These are phyloP conservation scores for Spinus pinus DNA, from an alignment of 2,797 vertebrate genomes.

Conservation along the genomic window DNA sequence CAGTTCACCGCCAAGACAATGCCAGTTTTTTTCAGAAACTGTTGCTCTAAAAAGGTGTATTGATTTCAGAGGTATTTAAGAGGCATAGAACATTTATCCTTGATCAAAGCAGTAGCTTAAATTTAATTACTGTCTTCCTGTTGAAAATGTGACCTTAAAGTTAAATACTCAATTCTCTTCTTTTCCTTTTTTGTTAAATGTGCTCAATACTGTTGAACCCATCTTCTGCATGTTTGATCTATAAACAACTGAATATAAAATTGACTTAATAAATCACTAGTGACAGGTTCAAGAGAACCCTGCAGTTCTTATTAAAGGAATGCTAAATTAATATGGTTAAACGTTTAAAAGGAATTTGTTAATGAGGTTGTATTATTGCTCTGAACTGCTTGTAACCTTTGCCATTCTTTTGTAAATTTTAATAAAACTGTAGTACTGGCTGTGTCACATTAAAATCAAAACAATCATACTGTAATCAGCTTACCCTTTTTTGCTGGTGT, in stretches of 20 bases:
- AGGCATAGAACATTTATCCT: slow-evolving; percentile 38
- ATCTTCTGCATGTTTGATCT: slow-evolving; percentile 68
- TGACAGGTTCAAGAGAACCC: slow-evolving; percentile 65
- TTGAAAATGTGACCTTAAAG: slow-evolving; percentile 27
- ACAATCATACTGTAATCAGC: not conserved
- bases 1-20: not conserved
- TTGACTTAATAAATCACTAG: slow-evolving; percentile 74
- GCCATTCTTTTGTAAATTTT: slow-evolving; percentile 35
- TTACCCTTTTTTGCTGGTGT: slow-evolving; percentile 34
- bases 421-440: slow-evolving; percentile 4
- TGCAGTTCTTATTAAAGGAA: slow-evolving; percentile 55
- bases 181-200: slow-evolving; percentile 46
- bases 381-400: slow-evolving; percentile 35
- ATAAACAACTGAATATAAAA: slow-evolving; percentile 78
- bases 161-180: not conserved
- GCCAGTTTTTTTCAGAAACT: not conserved
- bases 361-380: slow-evolving; percentile 36
- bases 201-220: slow-evolving; percentile 50
- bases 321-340: slow-evolving; percentile 48
- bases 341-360: slow-evolving; percentile 28
- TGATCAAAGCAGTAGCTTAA: slow-evolving; percentile 51
- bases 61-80: slow-evolving; percentile 66
- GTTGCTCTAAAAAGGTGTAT: slow-evolving; percentile 43
- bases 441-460: slow-evolving; percentile 22
- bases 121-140: slow-evolving; percentile 68